These are phyloP conservation scores for Eptatretus atami DNA, from an alignment of 2,797 vertebrate species.

Conservation along the genomic window DNA sequence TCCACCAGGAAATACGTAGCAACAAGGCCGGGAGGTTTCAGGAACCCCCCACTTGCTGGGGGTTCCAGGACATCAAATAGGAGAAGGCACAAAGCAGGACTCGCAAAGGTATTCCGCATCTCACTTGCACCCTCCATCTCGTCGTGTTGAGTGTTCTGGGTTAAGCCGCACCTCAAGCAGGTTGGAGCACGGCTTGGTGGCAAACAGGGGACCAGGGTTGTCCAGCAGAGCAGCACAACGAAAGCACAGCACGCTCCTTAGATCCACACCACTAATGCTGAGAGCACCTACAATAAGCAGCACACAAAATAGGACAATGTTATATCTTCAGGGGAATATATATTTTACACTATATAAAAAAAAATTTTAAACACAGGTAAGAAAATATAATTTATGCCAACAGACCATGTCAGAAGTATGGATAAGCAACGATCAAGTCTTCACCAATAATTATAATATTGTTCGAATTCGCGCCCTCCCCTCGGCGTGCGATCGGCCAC, in stretches of 20 bases:
- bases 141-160: slow-evolving; percentile 34
- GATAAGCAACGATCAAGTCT: too few relatives aligned
- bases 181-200: background rate
- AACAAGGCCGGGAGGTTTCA: slow-evolving; percentile 96
- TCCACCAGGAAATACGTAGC: slow-evolving; percentile 91
- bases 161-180: slow-evolving; percentile 26
- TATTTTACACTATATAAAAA: too few relatives aligned
- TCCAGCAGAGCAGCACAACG: slow-evolving; percentile 50
- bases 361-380: too few relatives aligned
- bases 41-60: slow-evolving; percentile 72
- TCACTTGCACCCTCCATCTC: slow-evolving; percentile 78
- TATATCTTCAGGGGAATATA: too few relatives aligned
- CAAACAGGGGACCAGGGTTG: slow-evolving; percentile 44
- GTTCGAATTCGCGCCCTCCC: too few relatives aligned
- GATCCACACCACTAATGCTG: background rate
- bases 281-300: background rate
- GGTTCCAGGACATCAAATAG: slow-evolving; percentile 84
- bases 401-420: too few relatives aligned
- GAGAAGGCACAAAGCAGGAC: slow-evolving; percentile 61
- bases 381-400: too few relatives aligned
- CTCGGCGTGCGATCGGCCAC: too few relatives aligned
- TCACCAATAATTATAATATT: too few relatives aligned
- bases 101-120: slow-evolving; percentile 73
- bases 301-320: background rate
- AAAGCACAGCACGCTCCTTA: slow-evolving; percentile 31